Conservation (phyloP, 2,797 vertebrate genomes). For the Pempheris klunzingeri region DNA sequence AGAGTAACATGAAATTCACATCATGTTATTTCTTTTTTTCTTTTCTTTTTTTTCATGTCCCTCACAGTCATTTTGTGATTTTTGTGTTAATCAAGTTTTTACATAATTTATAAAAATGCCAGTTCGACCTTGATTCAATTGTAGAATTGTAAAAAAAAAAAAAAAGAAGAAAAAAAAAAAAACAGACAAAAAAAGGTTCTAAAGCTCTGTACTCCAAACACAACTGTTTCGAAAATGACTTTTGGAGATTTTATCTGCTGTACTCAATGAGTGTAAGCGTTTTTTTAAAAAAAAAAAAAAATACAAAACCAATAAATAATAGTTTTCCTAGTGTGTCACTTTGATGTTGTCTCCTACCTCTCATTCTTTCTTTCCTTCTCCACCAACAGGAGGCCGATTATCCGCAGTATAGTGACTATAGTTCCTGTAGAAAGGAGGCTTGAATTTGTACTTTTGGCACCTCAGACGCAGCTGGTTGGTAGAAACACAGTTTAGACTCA, state of each 20-base stretch:
- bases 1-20: slow-evolving; percentile 84
- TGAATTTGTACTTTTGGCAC: background rate
- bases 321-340: slow-evolving; percentile 96
- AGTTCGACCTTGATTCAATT: slow-evolving; percentile 84
- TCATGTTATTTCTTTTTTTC: slow-evolving; percentile 82
- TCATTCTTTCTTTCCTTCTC: slow-evolving; percentile 19
- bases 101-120: slow-evolving; percentile 89
- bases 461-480: background rate
- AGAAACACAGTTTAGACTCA: background rate
- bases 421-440: background rate
- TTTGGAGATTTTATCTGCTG: slow-evolving; percentile 99
- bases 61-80: slow-evolving; percentile 81
- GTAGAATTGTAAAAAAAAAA: slow-evolving; percentile 88
- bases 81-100: slow-evolving; percentile 91
- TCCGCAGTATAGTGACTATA: background rate
- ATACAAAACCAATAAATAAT: slow-evolving; percentile 98
- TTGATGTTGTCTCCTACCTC: slow-evolving; percentile 63
- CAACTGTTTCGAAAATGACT: slow-evolving; percentile 91
- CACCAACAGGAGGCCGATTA: background rate
- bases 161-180: slow-evolving; percentile 78
- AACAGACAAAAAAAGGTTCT: slow-evolving; percentile 62
- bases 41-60: slow-evolving; percentile 87
- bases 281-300: slow-evolving; percentile 77
- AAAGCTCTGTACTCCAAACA: slow-evolving; percentile 87
- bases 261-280: slow-evolving; percentile 98